Percentiles rank a stretch among this genome's conserved stretches.
phyloP scores from a whole-genome alignment of 2,888 invertebrate genomes.

The Eilema depressum region DNA sequence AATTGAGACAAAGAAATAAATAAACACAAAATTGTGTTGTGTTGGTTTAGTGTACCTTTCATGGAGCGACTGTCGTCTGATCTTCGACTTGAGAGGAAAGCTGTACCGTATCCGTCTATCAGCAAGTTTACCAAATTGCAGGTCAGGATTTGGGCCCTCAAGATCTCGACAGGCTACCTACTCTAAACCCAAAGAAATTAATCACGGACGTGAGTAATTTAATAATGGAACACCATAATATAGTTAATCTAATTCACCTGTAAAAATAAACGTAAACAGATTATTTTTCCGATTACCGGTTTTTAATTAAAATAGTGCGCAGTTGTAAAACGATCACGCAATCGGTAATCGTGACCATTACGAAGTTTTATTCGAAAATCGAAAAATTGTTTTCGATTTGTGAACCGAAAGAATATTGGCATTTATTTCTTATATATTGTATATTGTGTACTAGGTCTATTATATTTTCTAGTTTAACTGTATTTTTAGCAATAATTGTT shows the following conservation, averaged over 20 bases:
- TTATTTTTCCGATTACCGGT: conserved; percentile 30
- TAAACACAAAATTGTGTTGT: no score
- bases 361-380: not conserved
- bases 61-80: no score
- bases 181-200: no score
- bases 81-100: no score
- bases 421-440: not conserved
- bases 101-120: no score
- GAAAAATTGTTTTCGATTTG: not conserved
- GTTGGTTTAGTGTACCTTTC: no score
- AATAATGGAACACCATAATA: not conserved
- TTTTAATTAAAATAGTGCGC: conserved; percentile 32
- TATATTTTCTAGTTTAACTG: no score
- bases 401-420: not conserved
- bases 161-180: no score
- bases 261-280: not conserved
- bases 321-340: conserved; percentile 30
- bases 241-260: not conserved
- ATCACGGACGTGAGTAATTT: not conserved
- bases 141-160: no score
- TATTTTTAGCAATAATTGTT: no score
- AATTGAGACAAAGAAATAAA: no score
- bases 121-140: no score
- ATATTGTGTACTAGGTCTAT: not conserved
- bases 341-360: conserved; percentile 21